phyloP scores from a whole-genome alignment of 2,113 vertebrate species.

The Heptranchias perlo region DNA sequence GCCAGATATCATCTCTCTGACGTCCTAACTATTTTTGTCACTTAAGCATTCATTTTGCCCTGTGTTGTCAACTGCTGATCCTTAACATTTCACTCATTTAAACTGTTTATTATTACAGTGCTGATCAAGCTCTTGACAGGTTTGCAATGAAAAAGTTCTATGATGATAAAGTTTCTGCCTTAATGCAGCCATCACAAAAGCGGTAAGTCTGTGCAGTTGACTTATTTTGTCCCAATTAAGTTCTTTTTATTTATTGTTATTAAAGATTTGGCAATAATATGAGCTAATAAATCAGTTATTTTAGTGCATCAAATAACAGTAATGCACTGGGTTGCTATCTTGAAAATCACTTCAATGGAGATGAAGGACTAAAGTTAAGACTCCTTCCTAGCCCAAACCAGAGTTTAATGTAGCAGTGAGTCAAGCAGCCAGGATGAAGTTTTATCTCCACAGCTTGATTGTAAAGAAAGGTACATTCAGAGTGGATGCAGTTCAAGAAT shows the following conservation, averaged over 20 bases:
- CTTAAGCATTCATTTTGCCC: neutral
- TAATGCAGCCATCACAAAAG: constrained; percentile 95
- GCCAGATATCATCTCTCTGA: neutral
- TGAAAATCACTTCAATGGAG: neutral
- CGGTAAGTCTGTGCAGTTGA: constrained; percentile 59
- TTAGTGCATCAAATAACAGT: too few relatives aligned
- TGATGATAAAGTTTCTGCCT: constrained; percentile 87
- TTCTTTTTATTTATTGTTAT: neutral
- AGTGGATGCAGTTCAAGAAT: neutral
- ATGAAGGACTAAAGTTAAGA: neutral
- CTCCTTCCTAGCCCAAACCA: neutral
- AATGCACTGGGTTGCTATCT: too few relatives aligned
- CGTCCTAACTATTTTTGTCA: neutral
- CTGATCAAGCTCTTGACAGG: constrained; percentile 91
- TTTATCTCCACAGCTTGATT: neutral
- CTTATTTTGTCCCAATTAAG: neutral
- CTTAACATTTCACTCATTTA: neutral
- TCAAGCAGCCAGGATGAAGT: neutral
- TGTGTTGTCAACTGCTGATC: neutral
- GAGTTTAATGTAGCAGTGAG: neutral
- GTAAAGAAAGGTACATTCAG: neutral
- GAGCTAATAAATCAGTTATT: neutral
- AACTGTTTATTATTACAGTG: constrained; percentile 58
- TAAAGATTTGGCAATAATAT: neutral
- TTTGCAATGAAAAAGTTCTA: constrained; percentile 98